A percentile compares a stretch with the other conserved stretches of the same genome.
Evolutionary conservation across 2,888 invertebrate species (phyloP).

Genomic region (Xylophagus ater): DNA sequence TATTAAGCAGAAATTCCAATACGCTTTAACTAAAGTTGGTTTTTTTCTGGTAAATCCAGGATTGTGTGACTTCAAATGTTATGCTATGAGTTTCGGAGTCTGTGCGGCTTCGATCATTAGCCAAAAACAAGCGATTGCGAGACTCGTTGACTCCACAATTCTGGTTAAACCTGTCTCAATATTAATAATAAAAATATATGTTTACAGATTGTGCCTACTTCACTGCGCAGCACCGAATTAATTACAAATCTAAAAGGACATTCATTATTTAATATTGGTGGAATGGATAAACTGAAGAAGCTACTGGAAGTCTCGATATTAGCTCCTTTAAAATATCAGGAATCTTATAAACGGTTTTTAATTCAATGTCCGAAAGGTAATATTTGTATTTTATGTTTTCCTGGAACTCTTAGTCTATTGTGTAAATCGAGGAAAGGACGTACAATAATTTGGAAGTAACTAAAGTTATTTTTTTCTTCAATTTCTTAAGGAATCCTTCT

Average conservation of each 20-base stretch:
- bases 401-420: too few relatives aligned
- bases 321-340: constrained; percentile 46
- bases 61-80: not conserved
- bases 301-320: constrained; percentile 44
- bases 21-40: too few relatives aligned
- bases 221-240: constrained; percentile 40
- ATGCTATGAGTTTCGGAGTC: too few relatives aligned
- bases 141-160: too few relatives aligned
- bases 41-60: too few relatives aligned
- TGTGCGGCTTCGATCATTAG: too few relatives aligned
- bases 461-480: too few relatives aligned
- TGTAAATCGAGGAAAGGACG: too few relatives aligned
- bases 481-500: constrained; percentile 43
- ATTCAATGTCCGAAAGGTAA: constrained; percentile 44
- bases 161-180: too few relatives aligned
- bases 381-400: too few relatives aligned
- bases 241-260: constrained; percentile 34
- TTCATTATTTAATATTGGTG: constrained; percentile 44
- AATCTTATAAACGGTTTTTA: constrained; percentile 44
- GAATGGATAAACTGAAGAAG: constrained; percentile 43
- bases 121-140: too few relatives aligned
- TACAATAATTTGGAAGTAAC: too few relatives aligned
- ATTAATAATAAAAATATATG: not conserved
- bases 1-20: constrained; percentile 1
- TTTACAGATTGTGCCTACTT: constrained; percentile 26